These are phyloP conservation scores for Branchipolynoe longqiensis DNA, from an alignment of 2,888 invertebrate genomes.

Conservation along the genomic window DNA sequence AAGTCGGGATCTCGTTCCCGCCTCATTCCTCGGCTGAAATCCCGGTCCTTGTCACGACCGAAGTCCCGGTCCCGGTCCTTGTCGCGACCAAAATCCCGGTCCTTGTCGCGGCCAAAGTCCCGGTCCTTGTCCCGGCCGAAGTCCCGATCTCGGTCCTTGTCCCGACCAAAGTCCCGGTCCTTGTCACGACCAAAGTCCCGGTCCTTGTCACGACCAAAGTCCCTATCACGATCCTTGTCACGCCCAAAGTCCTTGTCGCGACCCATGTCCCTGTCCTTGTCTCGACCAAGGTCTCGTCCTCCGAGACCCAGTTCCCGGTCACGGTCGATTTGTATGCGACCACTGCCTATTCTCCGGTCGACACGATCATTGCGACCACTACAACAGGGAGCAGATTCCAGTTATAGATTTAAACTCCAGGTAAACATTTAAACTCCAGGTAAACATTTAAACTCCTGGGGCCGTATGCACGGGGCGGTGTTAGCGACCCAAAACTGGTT, in stretches of 20 bases:
- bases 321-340: conserved; percentile 88
- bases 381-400: too few species aligned
- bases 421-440: too few species aligned
- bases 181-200: conserved; percentile 68
- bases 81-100: conserved; percentile 40
- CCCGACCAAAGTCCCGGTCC: conserved; percentile 58
- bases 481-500: too few species aligned
- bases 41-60: neutral
- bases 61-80: conserved; percentile 36
- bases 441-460: too few species aligned
- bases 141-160: conserved; percentile 61
- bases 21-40: neutral
- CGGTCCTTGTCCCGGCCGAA: conserved; percentile 74
- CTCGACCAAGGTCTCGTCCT: conserved; percentile 76
- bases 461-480: too few species aligned
- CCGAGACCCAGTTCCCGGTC: conserved; percentile 82
- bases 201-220: conserved; percentile 66
- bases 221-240: conserved; percentile 60
- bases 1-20: neutral
- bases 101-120: conserved; percentile 64
- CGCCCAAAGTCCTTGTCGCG: neutral
- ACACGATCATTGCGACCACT: conserved; percentile 66
- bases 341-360: conserved; percentile 89
- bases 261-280: conserved; percentile 55
- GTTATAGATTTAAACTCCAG: too few species aligned